Evolutionary conservation across 2,113 vertebrate species (phyloP), one percentile per base, ranked within the genome.

Genomic region (Leptocoma aspasia): DNA sequence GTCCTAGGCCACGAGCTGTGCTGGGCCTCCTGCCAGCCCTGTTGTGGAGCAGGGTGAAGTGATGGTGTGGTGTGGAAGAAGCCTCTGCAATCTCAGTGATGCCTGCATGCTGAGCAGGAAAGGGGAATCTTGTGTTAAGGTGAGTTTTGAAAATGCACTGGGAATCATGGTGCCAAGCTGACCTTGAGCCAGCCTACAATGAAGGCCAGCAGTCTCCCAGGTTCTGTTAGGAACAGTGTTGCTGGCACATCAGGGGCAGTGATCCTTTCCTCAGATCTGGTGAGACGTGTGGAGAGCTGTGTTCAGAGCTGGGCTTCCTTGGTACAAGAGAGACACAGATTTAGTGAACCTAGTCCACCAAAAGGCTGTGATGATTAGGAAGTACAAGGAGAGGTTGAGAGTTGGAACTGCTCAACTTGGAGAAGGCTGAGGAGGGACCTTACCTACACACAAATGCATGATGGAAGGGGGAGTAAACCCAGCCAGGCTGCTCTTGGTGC

Each of bases 171-270:
- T 57, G 37, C 9, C 9, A 22, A 37, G 47, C 17, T 49, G 45
- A 13, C 23, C 1, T 0, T 33, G 27, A 60, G 41, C 27, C 31
- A 42, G 23, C 33, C 27, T 39, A 1, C 9, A 9, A 0, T 0
- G 30, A 35, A 11, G 17, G 23, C 12, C 18, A 22, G 0, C 9
- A 12, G 18, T 35, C 8, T 56, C 24, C 16, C 23, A 18, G 39
- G 12, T 2, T 24, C 8, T 3, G 1, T 26, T 50, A 18, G 54
- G 28, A 56, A 6, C 9, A 56, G 53, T 8, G 23, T 24, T 47
- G 33, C 39, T 45, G 4, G 14, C 6, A 31, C 9, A 1, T 33
- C 10, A 6, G 16, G 15, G 11, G 12, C 21, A 19, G 6, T 13
- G 17, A n/a, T 24, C 8, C 15, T 66, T 81, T 30, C 50, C 12